These are phyloP conservation scores for Rhaphigaster nebulosa DNA, from an alignment of 2,888 invertebrate genomes.

Conservation along the genomic window DNA sequence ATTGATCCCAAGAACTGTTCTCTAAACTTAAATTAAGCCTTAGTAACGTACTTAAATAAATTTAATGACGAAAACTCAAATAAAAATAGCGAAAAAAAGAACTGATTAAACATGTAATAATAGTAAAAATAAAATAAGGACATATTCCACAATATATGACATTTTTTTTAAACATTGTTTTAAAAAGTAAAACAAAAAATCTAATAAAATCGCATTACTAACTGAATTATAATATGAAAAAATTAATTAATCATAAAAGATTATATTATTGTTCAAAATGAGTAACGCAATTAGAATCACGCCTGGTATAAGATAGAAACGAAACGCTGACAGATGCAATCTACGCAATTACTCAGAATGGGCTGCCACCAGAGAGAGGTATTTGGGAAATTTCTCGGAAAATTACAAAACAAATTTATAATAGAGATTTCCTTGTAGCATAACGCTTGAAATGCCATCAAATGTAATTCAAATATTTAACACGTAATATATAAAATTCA, in stretches of 20 bases:
- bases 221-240: not conserved
- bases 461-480: not conserved
- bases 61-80: too few species aligned
- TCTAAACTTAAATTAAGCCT: too few species aligned
- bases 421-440: not conserved
- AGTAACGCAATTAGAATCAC: not conserved
- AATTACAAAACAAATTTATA: not conserved
- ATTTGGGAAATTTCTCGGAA: not conserved
- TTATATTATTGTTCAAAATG: not conserved
- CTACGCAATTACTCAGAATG: slow-evolving; percentile 29
- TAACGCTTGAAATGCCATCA: not conserved
- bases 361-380: not conserved
- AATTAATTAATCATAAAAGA: not conserved
- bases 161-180: too few species aligned
- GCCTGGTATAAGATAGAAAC: not conserved
- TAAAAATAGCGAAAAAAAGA: too few species aligned
- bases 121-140: too few species aligned
- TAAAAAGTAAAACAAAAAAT: too few species aligned
- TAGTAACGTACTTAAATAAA: too few species aligned
- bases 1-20: too few species aligned
- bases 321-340: not conserved
- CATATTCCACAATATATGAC: too few species aligned
- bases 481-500: too few species aligned
- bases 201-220: too few species aligned
- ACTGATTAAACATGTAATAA: too few species aligned